Conservation (phyloP, 1,140 invertebrate species). For the Campoletis sonorensis region DNA sequence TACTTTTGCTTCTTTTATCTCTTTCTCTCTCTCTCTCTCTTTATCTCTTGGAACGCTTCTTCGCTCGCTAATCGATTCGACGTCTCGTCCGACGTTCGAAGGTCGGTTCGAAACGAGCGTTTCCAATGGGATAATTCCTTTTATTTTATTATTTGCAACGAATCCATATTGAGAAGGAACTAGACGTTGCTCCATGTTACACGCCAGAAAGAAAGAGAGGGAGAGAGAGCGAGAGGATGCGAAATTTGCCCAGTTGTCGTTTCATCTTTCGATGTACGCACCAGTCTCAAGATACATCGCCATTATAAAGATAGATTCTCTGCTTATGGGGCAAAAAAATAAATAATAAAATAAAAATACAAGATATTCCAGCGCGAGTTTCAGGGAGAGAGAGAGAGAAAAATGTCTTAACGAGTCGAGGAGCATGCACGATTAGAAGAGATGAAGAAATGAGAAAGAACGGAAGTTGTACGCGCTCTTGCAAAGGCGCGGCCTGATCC, state of each 20-base stretch:
- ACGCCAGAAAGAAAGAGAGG: background rate
- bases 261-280: background rate
- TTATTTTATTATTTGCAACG: constrained; percentile 42
- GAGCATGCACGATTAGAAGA: constrained; percentile 2
- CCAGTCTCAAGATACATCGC: background rate
- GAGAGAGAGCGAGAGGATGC: background rate
- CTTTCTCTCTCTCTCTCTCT: constrained; percentile 9
- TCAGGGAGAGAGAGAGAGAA: background rate
- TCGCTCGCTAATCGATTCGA: constrained; percentile 52
- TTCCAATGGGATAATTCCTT: constrained; percentile 41
- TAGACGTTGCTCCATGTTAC: background rate
- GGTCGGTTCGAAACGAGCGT: constrained; percentile 44
- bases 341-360: background rate
- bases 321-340: background rate
- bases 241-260: background rate
- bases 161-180: constrained; percentile 28
- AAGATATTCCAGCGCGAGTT: too few species aligned
- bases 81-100: constrained; percentile 49
- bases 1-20: background rate
- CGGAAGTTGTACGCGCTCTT: constrained; percentile 9
- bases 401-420: background rate
- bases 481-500: background rate
- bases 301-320: constrained; percentile 1
- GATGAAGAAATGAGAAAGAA: constrained; percentile 31
- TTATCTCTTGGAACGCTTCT: constrained; percentile 34